Evolutionary conservation across 1,140 invertebrate species (phyloP).

Genomic region (Tachypleus tridentatus): DNA sequence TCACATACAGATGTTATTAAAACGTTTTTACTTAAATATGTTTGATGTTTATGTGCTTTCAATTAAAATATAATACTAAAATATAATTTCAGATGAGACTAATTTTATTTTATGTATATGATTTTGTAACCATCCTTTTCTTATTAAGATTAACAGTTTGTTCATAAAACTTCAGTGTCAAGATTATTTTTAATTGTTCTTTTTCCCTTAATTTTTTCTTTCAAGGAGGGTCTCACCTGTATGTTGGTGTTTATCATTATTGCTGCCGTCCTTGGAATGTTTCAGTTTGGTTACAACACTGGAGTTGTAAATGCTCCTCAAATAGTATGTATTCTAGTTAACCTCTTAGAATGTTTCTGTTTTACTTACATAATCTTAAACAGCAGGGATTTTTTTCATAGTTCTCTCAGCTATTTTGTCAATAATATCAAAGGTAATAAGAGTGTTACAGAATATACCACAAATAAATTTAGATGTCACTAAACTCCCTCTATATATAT

Average conservation of each 20-base stretch:
- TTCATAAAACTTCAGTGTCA: background rate
- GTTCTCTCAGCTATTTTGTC: too few relatives aligned
- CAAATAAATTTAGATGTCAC: too few relatives aligned
- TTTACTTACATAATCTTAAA: too few relatives aligned
- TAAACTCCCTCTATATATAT: too few relatives aligned
- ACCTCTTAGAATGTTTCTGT: too few relatives aligned
- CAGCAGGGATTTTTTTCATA: too few relatives aligned
- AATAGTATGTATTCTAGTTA: conserved; percentile 39
- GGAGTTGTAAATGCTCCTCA: conserved; percentile 94
- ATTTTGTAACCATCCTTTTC: conserved; percentile 3
- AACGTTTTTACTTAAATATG: too few relatives aligned
- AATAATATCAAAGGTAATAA: too few relatives aligned
- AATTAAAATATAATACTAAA: background rate
- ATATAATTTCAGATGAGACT: background rate
- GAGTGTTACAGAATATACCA: too few relatives aligned
- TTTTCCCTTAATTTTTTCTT: conserved; percentile 27
- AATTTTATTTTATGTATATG: background rate
- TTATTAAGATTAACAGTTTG: background rate
- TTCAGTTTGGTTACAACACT: conserved; percentile 97
- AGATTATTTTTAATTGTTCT: conserved; percentile 13
- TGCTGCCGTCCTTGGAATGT: conserved; percentile 85
- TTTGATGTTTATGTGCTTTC: background rate
- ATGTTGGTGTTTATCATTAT: conserved; percentile 81
- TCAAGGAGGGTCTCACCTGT: conserved; percentile 64
- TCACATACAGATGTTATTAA: too few relatives aligned